These are phyloP conservation scores for Autographa pulchrina DNA, from an alignment of 2,888 invertebrate species.

Conservation along the genomic window DNA sequence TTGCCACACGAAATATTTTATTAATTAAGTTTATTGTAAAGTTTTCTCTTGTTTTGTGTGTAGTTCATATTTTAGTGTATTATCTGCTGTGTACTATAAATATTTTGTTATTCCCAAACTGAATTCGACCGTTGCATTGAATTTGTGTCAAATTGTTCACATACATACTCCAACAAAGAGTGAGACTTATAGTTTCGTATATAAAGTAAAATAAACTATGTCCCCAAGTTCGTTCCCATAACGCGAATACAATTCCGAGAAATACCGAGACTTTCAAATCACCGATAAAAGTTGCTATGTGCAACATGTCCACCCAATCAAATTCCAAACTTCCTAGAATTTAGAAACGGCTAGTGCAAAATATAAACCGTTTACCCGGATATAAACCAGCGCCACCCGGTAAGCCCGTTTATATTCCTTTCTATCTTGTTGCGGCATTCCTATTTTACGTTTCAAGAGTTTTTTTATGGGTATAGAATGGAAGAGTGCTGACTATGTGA, in stretches of 20 bases:
- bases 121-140: no score
- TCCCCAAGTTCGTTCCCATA: no score
- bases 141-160: no score
- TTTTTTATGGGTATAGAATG: conserved; percentile 53
- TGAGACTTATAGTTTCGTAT: no score
- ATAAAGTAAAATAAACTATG: no score
- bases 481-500: conserved; percentile 53
- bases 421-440: conserved; percentile 36
- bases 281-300: neutral
- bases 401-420: conserved; percentile 27
- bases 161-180: no score
- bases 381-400: conserved; percentile 11
- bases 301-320: neutral
- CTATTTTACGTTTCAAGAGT: conserved; percentile 46
- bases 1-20: neutral
- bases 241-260: no score
- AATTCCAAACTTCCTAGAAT: neutral
- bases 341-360: neutral
- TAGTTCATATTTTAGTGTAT: neutral
- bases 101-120: no score
- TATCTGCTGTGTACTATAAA: neutral
- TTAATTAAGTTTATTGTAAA: neutral
- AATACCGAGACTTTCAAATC: no score
- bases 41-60: neutral
- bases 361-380: conserved; percentile 1